Evolutionary conservation across 2,888 invertebrate species (phyloP).

Genomic region (Synergus laeviventris): DNA sequence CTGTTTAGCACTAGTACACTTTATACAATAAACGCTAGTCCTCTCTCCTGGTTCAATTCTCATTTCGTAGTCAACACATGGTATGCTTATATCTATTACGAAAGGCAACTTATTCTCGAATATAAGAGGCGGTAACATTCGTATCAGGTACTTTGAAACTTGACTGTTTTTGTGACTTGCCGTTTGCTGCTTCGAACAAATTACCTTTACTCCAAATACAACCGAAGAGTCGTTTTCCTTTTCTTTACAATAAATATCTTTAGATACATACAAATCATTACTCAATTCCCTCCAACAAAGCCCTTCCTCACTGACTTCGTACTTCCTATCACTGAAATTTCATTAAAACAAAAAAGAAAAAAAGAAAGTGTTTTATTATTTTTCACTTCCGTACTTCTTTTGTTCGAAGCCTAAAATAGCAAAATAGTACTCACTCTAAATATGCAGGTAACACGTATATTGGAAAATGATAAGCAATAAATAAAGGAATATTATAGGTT

Average conservation of each 20-base stretch:
- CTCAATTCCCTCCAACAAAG: slow-evolving; percentile 90
- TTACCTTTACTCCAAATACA: slow-evolving; percentile 83
- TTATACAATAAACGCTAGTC: slow-evolving; percentile 83
- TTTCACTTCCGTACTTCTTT: neutral
- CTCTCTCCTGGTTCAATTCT: slow-evolving; percentile 86
- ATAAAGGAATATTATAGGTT: slow-evolving; percentile 85
- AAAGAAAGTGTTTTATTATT: slow-evolving; percentile 2
- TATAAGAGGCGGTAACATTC: slow-evolving; percentile 85
- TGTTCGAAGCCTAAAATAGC: too few relatives aligned
- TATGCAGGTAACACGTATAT: slow-evolving; percentile 86
- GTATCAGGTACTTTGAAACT: slow-evolving; percentile 85
- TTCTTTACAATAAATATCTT: slow-evolving; percentile 81
- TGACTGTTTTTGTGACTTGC: slow-evolving; percentile 58
- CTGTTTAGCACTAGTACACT: slow-evolving; percentile 80
- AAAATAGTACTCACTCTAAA: slow-evolving; percentile 80
- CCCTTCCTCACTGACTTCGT: slow-evolving; percentile 83
- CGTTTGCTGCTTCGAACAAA: slow-evolving; percentile 66
- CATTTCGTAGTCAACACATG: slow-evolving; percentile 77
- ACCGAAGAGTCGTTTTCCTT: slow-evolving; percentile 75
- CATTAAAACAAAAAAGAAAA: slow-evolving; percentile 3
- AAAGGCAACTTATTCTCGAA: slow-evolving; percentile 88
- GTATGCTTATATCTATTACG: slow-evolving; percentile 80
- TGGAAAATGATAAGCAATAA: slow-evolving; percentile 88
- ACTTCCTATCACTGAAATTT: slow-evolving; percentile 77
- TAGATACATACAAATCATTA: slow-evolving; percentile 81